Evolutionary conservation across 1,140 invertebrate species (phyloP).

Genomic region (Lithobius niger): DNA sequence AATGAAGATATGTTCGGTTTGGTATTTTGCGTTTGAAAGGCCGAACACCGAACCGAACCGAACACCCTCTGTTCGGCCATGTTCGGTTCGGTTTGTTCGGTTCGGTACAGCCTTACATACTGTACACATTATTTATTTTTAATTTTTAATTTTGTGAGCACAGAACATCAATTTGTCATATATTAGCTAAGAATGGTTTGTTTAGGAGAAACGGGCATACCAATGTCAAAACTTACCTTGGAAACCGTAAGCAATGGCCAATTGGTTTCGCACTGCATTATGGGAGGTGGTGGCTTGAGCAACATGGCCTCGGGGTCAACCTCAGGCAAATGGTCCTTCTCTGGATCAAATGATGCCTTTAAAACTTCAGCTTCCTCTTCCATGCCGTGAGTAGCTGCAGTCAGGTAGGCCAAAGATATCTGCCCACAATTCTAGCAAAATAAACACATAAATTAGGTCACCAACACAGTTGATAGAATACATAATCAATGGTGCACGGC

Average conservation of each 20-base stretch:
- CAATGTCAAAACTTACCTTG: slow-evolving; percentile 28
- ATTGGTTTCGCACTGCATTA: slow-evolving; percentile 75
- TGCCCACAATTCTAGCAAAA: slow-evolving; percentile 42
- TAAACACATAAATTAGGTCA: slow-evolving; percentile 11
- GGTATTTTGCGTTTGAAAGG: too few relatives aligned
- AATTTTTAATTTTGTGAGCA: too few relatives aligned
- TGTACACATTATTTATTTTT: too few relatives aligned
- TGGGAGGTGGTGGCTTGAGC: slow-evolving; percentile 73
- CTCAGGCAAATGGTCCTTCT: slow-evolving; percentile 52
- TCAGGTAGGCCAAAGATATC: slow-evolving; percentile 74
- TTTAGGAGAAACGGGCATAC: too few relatives aligned
- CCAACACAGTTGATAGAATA: slow-evolving; percentile 4
- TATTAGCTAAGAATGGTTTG: too few relatives aligned
- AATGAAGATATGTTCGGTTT: too few relatives aligned
- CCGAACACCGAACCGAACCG: too few relatives aligned
- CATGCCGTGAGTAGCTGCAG: slow-evolving; percentile 86
- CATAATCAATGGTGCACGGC: too few relatives aligned
- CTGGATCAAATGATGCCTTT: slow-evolving; percentile 48
- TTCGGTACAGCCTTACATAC: too few relatives aligned
- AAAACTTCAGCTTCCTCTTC: slow-evolving; percentile 64
- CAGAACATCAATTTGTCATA: too few relatives aligned
- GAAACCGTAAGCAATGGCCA: slow-evolving; percentile 93
- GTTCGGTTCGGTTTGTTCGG: too few relatives aligned
- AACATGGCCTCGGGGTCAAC: slow-evolving; percentile 61
- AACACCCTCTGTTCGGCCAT: too few relatives aligned